phyloP scores from a whole-genome alignment of 2,888 invertebrate species.

The Nysson spinosus region DNA sequence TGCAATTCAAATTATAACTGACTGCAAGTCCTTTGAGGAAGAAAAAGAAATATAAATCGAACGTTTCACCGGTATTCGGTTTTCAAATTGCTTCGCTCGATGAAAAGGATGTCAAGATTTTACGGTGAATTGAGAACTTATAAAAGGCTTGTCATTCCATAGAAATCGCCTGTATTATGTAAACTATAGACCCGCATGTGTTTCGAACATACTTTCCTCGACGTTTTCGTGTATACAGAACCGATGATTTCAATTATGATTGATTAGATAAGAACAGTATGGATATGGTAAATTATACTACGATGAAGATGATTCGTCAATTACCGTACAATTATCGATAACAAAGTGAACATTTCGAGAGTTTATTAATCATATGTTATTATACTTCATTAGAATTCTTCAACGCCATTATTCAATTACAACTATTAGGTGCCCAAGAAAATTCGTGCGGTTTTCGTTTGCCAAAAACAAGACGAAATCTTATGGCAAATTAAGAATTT shows the following conservation, averaged over 20 bases:
- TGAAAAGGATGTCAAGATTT: constrained; percentile 54
- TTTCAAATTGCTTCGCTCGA: constrained; percentile 30
- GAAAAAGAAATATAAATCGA: constrained; percentile 45
- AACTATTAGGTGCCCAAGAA: too few species aligned
- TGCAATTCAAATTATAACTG: constrained; percentile 63
- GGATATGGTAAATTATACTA: too few species aligned
- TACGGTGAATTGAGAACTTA: constrained; percentile 40
- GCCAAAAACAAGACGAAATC: too few species aligned
- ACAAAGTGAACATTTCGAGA: too few species aligned
- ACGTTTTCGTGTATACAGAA: constrained; percentile 29
- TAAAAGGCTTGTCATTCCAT: constrained; percentile 49
- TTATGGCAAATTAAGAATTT: too few species aligned
- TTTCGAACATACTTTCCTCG: constrained; percentile 7
- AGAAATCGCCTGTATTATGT: constrained; percentile 39
- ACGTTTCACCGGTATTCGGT: constrained; percentile 19
- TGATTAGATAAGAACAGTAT: too few species aligned
- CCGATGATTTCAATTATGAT: constrained; percentile 4
- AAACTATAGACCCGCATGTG: constrained; percentile 25
- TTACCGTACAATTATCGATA: too few species aligned
- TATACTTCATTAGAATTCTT: too few species aligned
- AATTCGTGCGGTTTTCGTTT: too few species aligned
- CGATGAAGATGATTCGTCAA: too few species aligned
- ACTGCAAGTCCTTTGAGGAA: constrained; percentile 6
- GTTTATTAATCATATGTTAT: too few species aligned
- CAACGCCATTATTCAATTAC: too few species aligned